Base-by-base conservation (phyloP, 1,140 invertebrate genomes). In the Apocrypta bakeri region DNA sequence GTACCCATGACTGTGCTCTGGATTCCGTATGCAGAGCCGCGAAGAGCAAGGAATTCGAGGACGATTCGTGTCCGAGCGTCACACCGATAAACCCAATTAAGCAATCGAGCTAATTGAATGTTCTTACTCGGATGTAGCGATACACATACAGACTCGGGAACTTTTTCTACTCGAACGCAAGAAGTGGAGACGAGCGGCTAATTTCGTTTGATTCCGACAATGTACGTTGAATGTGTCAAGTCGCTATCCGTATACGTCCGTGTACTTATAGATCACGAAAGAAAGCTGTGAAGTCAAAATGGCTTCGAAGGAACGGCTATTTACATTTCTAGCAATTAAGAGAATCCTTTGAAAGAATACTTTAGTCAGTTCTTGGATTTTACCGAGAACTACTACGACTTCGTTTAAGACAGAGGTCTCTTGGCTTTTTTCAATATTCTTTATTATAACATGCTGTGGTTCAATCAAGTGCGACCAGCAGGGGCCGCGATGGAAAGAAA, bases 41-140 rank as follows among this genome's bases (percentile, higher is more conserved):
- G 84, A 86, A n/a, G 86, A 86, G 84, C 79, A 85, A 87, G 84
- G 84, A 87, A 90, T 90, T 88, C 85, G 84, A 84, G 84, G 80
- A 85, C 86, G 88, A 88, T 89, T 90, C 87, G 86, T 74, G 80
- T 31, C 82, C 85, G 84, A 86, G 80, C 81, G 68, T 81, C 69
- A 40, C 61, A 75, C 69, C 86, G 87, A 89, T 90, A 90, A 89
- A 90, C 86, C 87, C 86, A 89, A 90, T 91, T 91, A 91, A 87
- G 86, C 87, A 88, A 89, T 89, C 81, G 88, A 89, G 85, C 83
- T 90, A 90, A 91, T 90, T 89, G 87, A 90, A 89, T 88, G 86
- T 87, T 85, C 88, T 81, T 82, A 83, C 81, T 72, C 48, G 37
- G 27, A 8, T 14, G 42, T 31, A 79, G 3, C 31, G 79, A 31